Evolutionary conservation across 2,888 invertebrate genomes (phyloP), one percentile per base, ranked within the genome.

Genomic region (Strigamia maritima): DNA sequence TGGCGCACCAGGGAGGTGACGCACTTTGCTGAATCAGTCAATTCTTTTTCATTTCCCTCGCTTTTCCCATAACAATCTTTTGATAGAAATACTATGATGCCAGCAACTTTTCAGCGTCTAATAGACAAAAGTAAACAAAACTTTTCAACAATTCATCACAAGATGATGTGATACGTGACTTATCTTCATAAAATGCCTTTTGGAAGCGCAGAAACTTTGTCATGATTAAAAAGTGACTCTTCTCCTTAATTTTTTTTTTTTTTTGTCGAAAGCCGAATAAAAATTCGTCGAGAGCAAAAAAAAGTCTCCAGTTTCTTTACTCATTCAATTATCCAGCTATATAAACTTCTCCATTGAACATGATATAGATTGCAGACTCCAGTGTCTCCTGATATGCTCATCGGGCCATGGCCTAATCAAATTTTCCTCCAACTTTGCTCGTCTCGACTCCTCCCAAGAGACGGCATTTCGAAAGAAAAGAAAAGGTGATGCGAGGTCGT

Each of bases 301-400:
- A n/a, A 60, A 60, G 8, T 24, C 10, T 60, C 60, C 60, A 60
- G n/a, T 60, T 60, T 60, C 60, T 60, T 60, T 60, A 19, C 60
- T 60, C 60, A 60, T 60, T 60, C 60, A 60, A 60, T 60, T 60
- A 60, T 60, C 60, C 60, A 60, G n/a, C 60, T 2, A 60, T 60
- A 60, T 60, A 60, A 60, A 60, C 60, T 60, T 60, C 60, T 60
- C 60, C 60, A 60, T 60, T 60, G 60, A 60, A 60, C 60, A 60
- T 60, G 60, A 60, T 60, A 60, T 60, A 60, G 60, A 60, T 60
- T 60, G 60, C 60, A 60, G 60, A 19, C 60, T 60, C 60, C 60
- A 60, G 60, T 10, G 60, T 60, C 19, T 60, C 60, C 60, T 24
- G 60, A 60, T 60, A 60, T 19, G 60, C 60, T 60, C 60, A 60